Evolutionary conservation across 2,888 invertebrate genomes (phyloP), one percentile per base, ranked within the genome.

Genomic region (Erebia epiphron): DNA sequence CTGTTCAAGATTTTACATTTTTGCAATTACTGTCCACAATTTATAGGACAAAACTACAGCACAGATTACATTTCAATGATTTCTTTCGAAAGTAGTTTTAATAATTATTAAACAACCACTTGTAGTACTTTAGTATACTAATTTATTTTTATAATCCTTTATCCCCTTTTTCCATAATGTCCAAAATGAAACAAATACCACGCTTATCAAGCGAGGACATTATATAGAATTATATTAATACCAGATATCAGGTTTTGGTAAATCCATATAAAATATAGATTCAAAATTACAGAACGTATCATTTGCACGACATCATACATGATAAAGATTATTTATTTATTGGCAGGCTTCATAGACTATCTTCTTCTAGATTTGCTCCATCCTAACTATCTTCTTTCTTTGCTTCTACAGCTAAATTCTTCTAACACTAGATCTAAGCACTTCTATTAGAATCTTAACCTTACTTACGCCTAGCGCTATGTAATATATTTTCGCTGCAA

Each of bases 171-270:
- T 63, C 46, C 68, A 43, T 70, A 80, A 76, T 79, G 50, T 77
- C 58, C 68, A 57, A 68, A 66, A 49, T 7, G 35, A 69, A 73
- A 54, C 78, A 79, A 80, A 80, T 76, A 79, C 87, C 83, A 88
- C 86, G 91, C 91, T 92, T 90, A 84, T 88, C 88, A 89, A 88
- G 90, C 88, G 82, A 85, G 83, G 79, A 58, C 43, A 16, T 65
- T 57, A 65, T 70, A 10, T 14, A 13, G 9, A 46, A 50, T 50
- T 49, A 52, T 70, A 60, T 49, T 4, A 49, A 49, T 46, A 13
- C 18, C 49, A 60, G 1, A 26, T 63, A 7, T 54, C n/a, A 50
- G 50, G 49, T 63, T 50, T 63, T 50, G 26, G 35, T 16, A 46
- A 61, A 18, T 61, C 43, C 11, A 43, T 62, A 49, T n/a, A 62